Base-by-base conservation (phyloP, 2,888 invertebrate genomes). In the Agrotis exclamationis region DNA sequence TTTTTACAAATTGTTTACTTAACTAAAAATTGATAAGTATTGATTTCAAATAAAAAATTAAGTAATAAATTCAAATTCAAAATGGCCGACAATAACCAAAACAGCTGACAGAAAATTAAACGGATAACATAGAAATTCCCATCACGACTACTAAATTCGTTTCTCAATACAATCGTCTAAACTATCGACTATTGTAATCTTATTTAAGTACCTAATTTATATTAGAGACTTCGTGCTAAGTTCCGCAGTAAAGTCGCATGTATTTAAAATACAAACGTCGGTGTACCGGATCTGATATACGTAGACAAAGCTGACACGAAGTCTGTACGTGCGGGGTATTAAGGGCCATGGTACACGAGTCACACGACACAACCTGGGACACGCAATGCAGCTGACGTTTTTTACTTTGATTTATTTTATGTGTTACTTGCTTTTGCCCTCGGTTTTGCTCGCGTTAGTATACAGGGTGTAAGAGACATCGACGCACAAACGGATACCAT, bases 201-300 rank as follows among this genome's bases (percentile, higher is more conserved):
- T 70, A 65, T 50, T n/a, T 74, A 74, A 60, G 75, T 66, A 56
- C 54, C 70, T 69, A 62, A 83, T 83, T 81, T 83, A 80, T 76
- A 76, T 83, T 76, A 68, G 62, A 65, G 62, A 62, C 71, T 57
- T 2, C 48, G 48, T 56, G 63, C 58, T 48, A 48, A 74, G 87
- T 88, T 88, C 85, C 86, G 85, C 77, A 80, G 75, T 85, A 80
- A 86, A 71, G 70, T 79, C 58, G 48, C 54, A 76, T 86, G 83
- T 85, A 82, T 79, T 84, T 85, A 80, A 88, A 87, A 89, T 88
- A 88, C 86, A 81, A 85, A 88, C 85, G 66, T 67, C 70, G 76
- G 78, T 86, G 84, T 89, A 87, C 92, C 93, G 93, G 93, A 92
- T 91, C 91, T 87, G 89, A 88, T 87, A 86, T 84, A 85, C 85